Percentiles rank a stretch among this genome's conserved stretches.
Evolutionary conservation across 2,888 invertebrate species (phyloP).

Genomic region (Villa cingulata): DNA sequence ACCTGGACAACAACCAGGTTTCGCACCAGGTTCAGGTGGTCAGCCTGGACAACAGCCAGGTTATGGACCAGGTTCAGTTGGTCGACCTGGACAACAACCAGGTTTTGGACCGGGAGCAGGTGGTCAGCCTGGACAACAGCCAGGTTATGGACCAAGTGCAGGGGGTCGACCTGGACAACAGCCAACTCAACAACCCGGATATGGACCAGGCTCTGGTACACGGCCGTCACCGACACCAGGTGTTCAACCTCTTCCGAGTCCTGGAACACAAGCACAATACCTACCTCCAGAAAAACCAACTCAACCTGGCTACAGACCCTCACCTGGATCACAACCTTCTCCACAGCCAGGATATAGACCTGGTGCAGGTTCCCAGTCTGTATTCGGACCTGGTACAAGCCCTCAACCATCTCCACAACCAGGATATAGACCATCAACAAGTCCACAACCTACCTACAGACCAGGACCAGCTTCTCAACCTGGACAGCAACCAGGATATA

Average conservation of each 20-base stretch:
- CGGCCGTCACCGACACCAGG: not conserved
- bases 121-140: not conserved
- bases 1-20: not conserved
- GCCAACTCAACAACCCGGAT: not conserved
- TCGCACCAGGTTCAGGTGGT: not conserved
- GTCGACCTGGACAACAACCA: not conserved
- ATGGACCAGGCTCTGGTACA: not conserved
- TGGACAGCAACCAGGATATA: slow-evolving; percentile 9
- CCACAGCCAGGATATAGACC: not conserved
- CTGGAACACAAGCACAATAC: not conserved
- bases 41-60: not conserved
- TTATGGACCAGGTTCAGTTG: not conserved
- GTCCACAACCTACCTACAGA: not conserved
- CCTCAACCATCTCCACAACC: slow-evolving; percentile 4
- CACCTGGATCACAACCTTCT: not conserved
- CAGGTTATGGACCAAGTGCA: not conserved
- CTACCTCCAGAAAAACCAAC: not conserved
- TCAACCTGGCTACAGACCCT: not conserved
- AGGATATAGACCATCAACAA: slow-evolving; percentile 2
- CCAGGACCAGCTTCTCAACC: slow-evolving; percentile 7
- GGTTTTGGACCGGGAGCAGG: not conserved
- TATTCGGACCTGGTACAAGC: slow-evolving; percentile 9
- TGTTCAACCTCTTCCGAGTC: not conserved
- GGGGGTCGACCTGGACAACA: not conserved
- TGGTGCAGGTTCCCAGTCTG: not conserved